Evolutionary conservation across 2,797 vertebrate species (phyloP).

Genomic region (Centropyge bicolor): DNA sequence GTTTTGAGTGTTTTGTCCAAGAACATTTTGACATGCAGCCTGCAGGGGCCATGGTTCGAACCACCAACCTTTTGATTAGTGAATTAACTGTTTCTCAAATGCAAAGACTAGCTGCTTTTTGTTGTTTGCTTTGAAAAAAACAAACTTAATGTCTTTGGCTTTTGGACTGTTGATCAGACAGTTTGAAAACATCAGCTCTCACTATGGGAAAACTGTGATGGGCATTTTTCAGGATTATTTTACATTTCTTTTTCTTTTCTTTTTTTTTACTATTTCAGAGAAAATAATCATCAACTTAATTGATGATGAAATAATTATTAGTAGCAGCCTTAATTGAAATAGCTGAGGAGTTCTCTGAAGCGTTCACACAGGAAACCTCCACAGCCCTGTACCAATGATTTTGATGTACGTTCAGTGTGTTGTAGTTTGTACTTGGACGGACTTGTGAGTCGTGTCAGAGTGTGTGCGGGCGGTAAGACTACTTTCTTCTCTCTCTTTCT

Average conservation of each 20-base stretch:
- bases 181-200: background rate
- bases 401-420: background rate
- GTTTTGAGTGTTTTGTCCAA: too few relatives aligned
- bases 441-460: conserved; percentile 34
- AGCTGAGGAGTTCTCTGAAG: background rate
- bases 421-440: conserved; percentile 22
- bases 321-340: background rate
- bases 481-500: conserved; percentile 28
- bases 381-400: background rate
- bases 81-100: background rate
- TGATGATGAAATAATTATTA: background rate
- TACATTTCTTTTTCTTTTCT: too few relatives aligned
- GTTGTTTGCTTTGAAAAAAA: background rate
- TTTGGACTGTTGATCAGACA: background rate
- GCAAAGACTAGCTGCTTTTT: background rate
- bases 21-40: too few relatives aligned
- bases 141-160: background rate
- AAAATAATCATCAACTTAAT: background rate
- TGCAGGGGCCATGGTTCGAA: too few relatives aligned
- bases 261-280: background rate
- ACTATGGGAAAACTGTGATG: background rate
- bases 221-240: background rate
- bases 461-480: conserved; percentile 33
- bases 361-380: background rate
- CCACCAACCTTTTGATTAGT: too few relatives aligned